A percentile compares a stretch with the other conserved stretches of the same genome.
phyloP scores from a whole-genome alignment of 2,113 vertebrate genomes.

The Sardina pilchardus region DNA sequence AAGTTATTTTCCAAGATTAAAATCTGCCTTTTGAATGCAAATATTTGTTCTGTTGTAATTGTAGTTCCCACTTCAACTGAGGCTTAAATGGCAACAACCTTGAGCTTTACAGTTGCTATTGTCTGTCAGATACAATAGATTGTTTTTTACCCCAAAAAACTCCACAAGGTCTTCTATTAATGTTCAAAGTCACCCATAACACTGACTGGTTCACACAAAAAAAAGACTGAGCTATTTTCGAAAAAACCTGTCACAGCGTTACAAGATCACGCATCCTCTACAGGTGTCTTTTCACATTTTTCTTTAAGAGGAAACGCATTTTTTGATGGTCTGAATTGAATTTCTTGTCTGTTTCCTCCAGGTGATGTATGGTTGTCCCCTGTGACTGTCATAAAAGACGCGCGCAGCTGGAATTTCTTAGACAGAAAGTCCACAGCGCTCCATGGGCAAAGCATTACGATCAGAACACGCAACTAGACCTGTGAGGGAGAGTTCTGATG shows the following conservation, averaged over 20 bases:
- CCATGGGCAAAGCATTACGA: background rate
- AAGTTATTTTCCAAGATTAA: conserved; percentile 41
- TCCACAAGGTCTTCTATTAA: background rate
- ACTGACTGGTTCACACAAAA: background rate
- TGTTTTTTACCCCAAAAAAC: background rate
- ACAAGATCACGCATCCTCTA: background rate
- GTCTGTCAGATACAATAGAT: conserved; percentile 33
- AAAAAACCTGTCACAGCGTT: background rate
- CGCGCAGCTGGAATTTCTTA: background rate
- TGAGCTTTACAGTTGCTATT: conserved; percentile 28
- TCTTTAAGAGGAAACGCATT: background rate
- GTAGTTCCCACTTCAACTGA: conserved; percentile 29
- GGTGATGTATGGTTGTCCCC: conserved; percentile 25
- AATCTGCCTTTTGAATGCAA: conserved; percentile 44
- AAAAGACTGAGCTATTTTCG: background rate
- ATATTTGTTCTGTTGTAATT: conserved; percentile 36
- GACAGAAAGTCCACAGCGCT: background rate
- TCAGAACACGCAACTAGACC: background rate
- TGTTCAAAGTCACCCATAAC: conserved; percentile 14
- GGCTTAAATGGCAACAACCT: conserved; percentile 35
- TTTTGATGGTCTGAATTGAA: conserved; percentile 28
- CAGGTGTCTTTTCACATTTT: background rate
- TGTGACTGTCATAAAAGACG: conserved; percentile 8
- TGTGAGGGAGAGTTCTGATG: background rate
- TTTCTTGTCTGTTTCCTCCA: conserved; percentile 25